Base-by-base conservation (phyloP, 2,113 vertebrate species). In the Montifringilla adamsi region DNA sequence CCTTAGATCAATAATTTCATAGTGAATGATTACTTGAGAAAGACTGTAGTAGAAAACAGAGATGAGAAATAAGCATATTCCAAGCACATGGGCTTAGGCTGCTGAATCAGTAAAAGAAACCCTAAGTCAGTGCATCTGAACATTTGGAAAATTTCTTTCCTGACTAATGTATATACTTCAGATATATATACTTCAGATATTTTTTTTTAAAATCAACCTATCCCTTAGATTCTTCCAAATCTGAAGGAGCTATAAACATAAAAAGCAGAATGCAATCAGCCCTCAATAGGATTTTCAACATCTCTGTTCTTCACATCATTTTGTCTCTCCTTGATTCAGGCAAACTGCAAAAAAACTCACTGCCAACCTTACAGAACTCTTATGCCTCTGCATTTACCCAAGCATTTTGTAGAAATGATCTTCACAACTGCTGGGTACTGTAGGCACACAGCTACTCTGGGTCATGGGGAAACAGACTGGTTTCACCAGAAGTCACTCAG, bases 341-440 rank as follows among this genome's bases (percentile, higher is more conserved):
- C 47, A 94, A 96, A 93, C 85, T 81, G 94, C 59, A 83, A 88
- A 95, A 78, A 78, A 85, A 8, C 50, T 87, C 39, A 28, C 55
- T 95, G 93, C 68, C 96, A 96, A 28, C 43, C 75, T 94, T 85
- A 91, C n/a, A 95, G 85, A 87, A 95, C 75, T 92, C 33, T 18
- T 10, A n/a, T 27, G 52, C 43, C 64, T 93, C 58, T 90, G 50
- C 0, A 0, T 83, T 94, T 94, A 85, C 33, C 33, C 30, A 37
- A 87, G 81, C 46, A 37, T 59, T 82, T 73, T 91, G 37, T 17
- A 94, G 84, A 55, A 89, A 73, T 16, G 3, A 83, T 93, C 85
- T 86, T 93, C 72, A 67, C 39, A 88, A 80, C 79, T 96, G 75
- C 68, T 91, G 82, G 63, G 77, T 91, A 56, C 68, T 76, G 84